Conservation (phyloP, 2,797 vertebrate species). For the Microchirus variegatus region DNA sequence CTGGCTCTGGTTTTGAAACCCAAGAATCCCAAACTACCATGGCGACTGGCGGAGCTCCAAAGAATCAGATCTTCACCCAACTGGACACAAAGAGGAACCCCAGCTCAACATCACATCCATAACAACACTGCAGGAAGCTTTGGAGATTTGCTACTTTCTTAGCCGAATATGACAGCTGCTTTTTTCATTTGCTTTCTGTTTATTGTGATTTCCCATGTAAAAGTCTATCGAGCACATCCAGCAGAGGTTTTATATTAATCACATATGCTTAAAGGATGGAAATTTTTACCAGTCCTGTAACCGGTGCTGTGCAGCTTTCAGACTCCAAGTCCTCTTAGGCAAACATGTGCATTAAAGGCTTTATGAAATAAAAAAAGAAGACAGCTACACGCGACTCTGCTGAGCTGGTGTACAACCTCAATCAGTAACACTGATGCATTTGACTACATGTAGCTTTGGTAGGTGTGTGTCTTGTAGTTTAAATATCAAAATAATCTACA, state of each 20-base stretch:
- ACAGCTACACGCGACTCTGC: conserved; percentile 13
- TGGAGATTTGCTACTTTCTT: conserved; percentile 42
- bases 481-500: conserved; percentile 19
- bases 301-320: conserved; percentile 25
- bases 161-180: conserved; percentile 31
- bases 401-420: conserved; percentile 1
- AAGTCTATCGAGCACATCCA: conserved; percentile 63
- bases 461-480: background rate
- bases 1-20: conserved; percentile 78
- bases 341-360: conserved; percentile 13
- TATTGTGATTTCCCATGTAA: conserved; percentile 64
- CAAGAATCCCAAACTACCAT: conserved; percentile 67
- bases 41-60: conserved; percentile 70
- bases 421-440: conserved; percentile 1
- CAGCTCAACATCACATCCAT: conserved; percentile 47
- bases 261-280: conserved; percentile 55
- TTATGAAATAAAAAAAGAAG: conserved; percentile 4
- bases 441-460: background rate
- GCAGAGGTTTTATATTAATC: conserved; percentile 58
- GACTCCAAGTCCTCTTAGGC: conserved; percentile 25
- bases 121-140: conserved; percentile 45
- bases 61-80: conserved; percentile 69
- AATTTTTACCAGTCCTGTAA: conserved; percentile 45
- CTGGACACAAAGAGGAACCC: conserved; percentile 52
- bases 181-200: conserved; percentile 64